phyloP scores from a whole-genome alignment of 2,113 vertebrate species.

The Siphamia tubifer region DNA sequence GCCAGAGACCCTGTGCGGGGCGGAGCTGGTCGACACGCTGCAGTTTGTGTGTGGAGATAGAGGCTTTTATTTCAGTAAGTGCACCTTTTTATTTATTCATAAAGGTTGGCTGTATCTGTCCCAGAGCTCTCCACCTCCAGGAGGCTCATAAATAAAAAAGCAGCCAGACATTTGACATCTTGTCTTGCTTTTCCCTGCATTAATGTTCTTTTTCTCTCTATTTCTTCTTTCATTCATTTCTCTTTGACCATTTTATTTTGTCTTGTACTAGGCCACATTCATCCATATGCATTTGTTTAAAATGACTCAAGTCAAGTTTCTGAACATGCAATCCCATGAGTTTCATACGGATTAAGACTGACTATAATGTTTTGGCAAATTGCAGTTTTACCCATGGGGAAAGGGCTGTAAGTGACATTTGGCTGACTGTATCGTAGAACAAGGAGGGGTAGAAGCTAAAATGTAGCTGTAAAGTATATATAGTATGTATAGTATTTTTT shows the following conservation, averaged over 20 bases:
- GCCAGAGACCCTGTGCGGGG: slow-evolving; percentile 96
- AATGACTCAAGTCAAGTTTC: neutral
- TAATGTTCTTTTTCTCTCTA: slow-evolving; percentile 23
- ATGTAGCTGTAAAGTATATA: slow-evolving; percentile 55
- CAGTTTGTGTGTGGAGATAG: slow-evolving; percentile 99
- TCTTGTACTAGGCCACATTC: slow-evolving; percentile 2
- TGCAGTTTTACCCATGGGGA: slow-evolving; percentile 39
- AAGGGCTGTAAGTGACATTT: slow-evolving; percentile 68
- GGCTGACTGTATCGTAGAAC: slow-evolving; percentile 49
- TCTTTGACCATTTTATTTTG: slow-evolving; percentile 6
- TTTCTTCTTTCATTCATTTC: slow-evolving; percentile 39
- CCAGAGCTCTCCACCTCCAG: slow-evolving; percentile 66
- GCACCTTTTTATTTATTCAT: slow-evolving; percentile 78
- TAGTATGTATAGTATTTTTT: no score
- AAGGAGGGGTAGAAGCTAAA: slow-evolving; percentile 50
- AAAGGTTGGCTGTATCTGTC: slow-evolving; percentile 57
- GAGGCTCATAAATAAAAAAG: slow-evolving; percentile 81
- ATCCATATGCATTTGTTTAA: slow-evolving; percentile 2
- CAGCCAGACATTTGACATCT: slow-evolving; percentile 66
- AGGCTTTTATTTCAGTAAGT: slow-evolving; percentile 99
- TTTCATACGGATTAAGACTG: slow-evolving; percentile 44
- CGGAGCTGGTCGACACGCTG: slow-evolving; percentile 97
- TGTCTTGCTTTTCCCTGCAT: slow-evolving; percentile 58
- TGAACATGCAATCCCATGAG: slow-evolving; percentile 23
- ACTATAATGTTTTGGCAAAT: slow-evolving; percentile 47